Conservation (phyloP, 2,888 invertebrate genomes). For the Chaitophorus viminalis region DNA sequence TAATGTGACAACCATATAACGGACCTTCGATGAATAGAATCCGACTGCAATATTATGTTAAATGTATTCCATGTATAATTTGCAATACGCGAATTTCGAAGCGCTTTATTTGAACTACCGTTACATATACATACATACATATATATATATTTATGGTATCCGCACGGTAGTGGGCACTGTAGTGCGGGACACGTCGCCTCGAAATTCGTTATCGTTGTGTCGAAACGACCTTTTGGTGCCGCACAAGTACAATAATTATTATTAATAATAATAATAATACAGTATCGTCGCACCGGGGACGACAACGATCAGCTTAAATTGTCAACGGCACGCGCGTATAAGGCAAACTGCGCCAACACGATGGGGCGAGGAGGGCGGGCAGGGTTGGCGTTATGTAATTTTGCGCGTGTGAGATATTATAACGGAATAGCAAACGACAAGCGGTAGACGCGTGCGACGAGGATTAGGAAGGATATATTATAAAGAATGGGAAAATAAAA, state of each 20-base stretch:
- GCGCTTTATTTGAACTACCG: no score
- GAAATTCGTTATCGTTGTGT: neutral
- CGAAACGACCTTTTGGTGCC: neutral
- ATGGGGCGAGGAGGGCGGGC: neutral
- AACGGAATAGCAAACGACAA: neutral
- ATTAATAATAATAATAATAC: no score
- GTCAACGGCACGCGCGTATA: neutral
- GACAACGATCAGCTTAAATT: neutral
- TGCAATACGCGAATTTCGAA: no score
- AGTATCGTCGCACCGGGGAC: neutral
- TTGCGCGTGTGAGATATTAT: neutral
- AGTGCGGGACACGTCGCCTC: neutral
- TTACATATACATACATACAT: no score
- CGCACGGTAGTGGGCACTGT: neutral
- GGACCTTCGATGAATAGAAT: no score
- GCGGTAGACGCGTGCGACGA: neutral
- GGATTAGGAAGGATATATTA: neutral
- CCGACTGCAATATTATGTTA: no score
- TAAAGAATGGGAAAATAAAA: neutral
- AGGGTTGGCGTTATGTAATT: neutral
- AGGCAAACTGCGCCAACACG: neutral
- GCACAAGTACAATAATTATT: neutral
- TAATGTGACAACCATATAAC: no score
- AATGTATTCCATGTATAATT: no score
- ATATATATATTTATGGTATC: no score